phyloP scores from a whole-genome alignment of 1,140 invertebrate genomes.

The roundworm (Caenorhabditis elegans) region DNA sequence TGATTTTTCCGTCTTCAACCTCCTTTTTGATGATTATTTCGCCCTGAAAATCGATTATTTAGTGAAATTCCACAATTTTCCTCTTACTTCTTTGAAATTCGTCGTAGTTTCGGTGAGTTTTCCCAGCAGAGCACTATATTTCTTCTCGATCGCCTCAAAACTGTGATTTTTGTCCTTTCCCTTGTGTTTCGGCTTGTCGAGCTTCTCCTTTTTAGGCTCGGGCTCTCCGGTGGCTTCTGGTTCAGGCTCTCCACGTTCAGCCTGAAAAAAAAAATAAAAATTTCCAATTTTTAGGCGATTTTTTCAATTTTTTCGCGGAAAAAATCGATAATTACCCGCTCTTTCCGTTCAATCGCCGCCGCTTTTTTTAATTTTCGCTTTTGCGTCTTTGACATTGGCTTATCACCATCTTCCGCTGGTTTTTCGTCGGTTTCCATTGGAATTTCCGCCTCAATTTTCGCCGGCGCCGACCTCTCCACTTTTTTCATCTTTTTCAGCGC shows the following conservation, averaged over 20 bases:
- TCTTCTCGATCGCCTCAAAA: slow-evolving; percentile 22
- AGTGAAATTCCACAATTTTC: not conserved
- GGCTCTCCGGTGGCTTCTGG: not conserved
- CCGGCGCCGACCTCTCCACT: not conserved
- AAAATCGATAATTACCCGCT: not conserved
- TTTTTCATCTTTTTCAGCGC: not conserved
- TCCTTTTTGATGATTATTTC: slow-evolving; percentile 10
- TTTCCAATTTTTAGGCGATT: not conserved
- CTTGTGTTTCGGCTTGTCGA: not conserved
- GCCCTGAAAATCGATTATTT: slow-evolving; percentile 11
- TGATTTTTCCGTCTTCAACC: slow-evolving; percentile 8
- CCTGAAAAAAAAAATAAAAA: not conserved
- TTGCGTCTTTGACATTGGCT: slow-evolving; percentile 15
- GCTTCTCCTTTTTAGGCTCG: not conserved
- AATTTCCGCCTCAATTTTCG: not conserved
- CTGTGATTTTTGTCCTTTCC: not conserved
- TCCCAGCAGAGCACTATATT: not conserved
- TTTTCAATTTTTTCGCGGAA: not conserved
- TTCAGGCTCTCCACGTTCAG: not conserved
- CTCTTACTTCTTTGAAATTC: not conserved
- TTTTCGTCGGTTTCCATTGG: too few species aligned
- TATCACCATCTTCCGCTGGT: not conserved
- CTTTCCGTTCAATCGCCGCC: not conserved
- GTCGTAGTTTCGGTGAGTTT: not conserved
- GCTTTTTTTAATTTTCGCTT: not conserved